A percentile compares a stretch with the other conserved stretches of the same genome.
Conservation (phyloP, 2,113 vertebrate genomes). For the Columba janthina region DNA sequence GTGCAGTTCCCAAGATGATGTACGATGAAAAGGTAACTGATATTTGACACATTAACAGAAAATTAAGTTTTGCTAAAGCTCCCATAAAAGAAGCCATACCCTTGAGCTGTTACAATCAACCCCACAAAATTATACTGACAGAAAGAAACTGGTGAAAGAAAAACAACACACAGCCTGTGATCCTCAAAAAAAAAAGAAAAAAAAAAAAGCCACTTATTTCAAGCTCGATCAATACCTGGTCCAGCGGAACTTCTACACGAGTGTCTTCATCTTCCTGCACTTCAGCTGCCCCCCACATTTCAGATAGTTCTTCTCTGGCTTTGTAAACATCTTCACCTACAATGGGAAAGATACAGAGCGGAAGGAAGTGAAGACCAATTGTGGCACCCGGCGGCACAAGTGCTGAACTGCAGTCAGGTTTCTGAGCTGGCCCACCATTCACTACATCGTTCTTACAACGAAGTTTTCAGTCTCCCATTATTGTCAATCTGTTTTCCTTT, state of each 20-base stretch:
- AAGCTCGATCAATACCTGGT: constrained; percentile 72
- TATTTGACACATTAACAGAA: background rate
- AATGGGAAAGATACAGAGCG: background rate
- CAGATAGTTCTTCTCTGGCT: constrained; percentile 71
- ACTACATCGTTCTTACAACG: background rate
- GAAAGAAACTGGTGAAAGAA: background rate
- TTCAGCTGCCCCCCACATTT: constrained; percentile 74
- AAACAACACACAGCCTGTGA: background rate
- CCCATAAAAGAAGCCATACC: background rate
- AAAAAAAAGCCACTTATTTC: background rate
- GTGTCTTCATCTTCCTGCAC: constrained; percentile 79
- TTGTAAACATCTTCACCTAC: constrained; percentile 81
- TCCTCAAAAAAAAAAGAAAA: too few relatives aligned
- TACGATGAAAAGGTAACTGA: background rate
- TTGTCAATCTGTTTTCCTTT: background rate
- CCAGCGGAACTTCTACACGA: constrained; percentile 77
- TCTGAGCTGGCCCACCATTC: background rate
- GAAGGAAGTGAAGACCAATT: constrained; percentile 68
- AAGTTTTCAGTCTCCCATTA: background rate
- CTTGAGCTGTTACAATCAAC: background rate
- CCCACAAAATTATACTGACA: background rate
- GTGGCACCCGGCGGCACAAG: constrained; percentile 82
- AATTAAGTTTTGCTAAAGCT: background rate
- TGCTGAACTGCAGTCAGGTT: constrained; percentile 51
- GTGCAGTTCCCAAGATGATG: background rate